Conservation (phyloP, 2,888 invertebrate genomes). For the Amphimallon solstitiale region DNA sequence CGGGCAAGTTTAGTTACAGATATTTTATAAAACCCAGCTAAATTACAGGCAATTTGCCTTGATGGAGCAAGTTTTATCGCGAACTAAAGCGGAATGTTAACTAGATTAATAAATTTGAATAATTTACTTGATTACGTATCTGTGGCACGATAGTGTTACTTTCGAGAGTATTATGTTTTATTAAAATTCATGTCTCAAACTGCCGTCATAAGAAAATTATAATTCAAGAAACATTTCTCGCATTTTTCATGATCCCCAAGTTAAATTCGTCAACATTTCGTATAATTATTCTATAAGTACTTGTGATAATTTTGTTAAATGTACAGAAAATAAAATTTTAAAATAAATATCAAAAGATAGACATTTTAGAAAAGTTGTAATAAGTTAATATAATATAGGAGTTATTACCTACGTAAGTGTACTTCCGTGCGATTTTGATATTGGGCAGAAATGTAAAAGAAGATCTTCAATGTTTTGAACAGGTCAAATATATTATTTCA, state of each 20-base stretch:
- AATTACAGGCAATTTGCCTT: slow-evolving; percentile 8
- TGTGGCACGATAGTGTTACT: slow-evolving; percentile 3
- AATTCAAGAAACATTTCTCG: background rate
- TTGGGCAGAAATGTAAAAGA: too few relatives aligned
- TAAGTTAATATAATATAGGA: too few relatives aligned
- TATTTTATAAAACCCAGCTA: slow-evolving; percentile 8
- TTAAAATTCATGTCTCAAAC: slow-evolving; percentile 12
- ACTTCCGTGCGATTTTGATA: too few relatives aligned
- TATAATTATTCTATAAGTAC: too few relatives aligned
- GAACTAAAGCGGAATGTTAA: slow-evolving; percentile 21
- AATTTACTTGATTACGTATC: slow-evolving; percentile 23
- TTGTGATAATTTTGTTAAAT: too few relatives aligned
- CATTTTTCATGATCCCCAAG: background rate
- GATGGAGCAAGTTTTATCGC: slow-evolving; percentile 17
- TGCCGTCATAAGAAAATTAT: background rate
- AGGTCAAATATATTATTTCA: too few relatives aligned
- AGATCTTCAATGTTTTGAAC: too few relatives aligned
- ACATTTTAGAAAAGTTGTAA: too few relatives aligned
- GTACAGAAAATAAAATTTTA: too few relatives aligned
- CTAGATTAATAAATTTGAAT: slow-evolving; percentile 23
- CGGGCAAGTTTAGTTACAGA: background rate
- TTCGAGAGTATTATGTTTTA: slow-evolving; percentile 1
- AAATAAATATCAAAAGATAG: too few relatives aligned
- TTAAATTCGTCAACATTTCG: too few relatives aligned
- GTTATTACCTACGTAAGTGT: too few relatives aligned